Evolutionary conservation across 2,797 vertebrate genomes (phyloP).

Genomic region (Chrysolophus pictus): DNA sequence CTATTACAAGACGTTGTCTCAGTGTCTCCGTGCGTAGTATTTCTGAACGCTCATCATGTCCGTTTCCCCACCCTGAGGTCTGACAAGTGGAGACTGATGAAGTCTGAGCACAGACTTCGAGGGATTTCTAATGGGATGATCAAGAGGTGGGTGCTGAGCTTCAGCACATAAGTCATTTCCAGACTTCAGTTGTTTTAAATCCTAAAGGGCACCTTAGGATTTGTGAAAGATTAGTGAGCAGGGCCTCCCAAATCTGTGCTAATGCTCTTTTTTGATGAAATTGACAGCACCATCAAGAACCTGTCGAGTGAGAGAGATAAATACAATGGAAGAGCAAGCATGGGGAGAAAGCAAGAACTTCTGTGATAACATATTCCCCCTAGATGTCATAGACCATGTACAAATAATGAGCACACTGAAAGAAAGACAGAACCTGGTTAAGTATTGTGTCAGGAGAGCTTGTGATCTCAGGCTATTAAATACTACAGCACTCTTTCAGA

Average conservation of each 20-base stretch:
- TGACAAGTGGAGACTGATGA: constrained; percentile 42
- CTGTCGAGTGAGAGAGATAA: constrained; percentile 24
- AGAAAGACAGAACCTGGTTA: constrained; percentile 70
- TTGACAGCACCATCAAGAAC: not conserved
- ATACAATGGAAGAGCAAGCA: constrained; percentile 40
- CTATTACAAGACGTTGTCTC: constrained; percentile 46
- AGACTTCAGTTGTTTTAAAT: constrained; percentile 29
- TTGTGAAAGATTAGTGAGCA: constrained; percentile 26
- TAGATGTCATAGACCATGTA: constrained; percentile 66
- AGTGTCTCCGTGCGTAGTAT: constrained; percentile 41
- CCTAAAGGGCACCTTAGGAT: constrained; percentile 34
- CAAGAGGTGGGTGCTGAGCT: constrained; percentile 44
- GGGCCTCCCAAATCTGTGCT: not conserved
- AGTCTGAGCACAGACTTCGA: constrained; percentile 47
- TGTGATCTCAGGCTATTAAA: constrained; percentile 77
- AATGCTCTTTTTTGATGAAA: constrained; percentile 26
- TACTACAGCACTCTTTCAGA: constrained; percentile 54
- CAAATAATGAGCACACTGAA: constrained; percentile 69
- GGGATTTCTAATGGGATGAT: constrained; percentile 58
- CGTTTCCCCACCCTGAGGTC: constrained; percentile 44
- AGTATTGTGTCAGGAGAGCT: constrained; percentile 51
- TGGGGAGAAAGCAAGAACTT: constrained; percentile 24
- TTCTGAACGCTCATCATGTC: constrained; percentile 40
- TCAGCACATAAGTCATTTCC: constrained; percentile 25
- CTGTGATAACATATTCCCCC: constrained; percentile 45